Base-by-base conservation (phyloP, 2,113 vertebrate species). In the Polypterus bichir region DNA sequence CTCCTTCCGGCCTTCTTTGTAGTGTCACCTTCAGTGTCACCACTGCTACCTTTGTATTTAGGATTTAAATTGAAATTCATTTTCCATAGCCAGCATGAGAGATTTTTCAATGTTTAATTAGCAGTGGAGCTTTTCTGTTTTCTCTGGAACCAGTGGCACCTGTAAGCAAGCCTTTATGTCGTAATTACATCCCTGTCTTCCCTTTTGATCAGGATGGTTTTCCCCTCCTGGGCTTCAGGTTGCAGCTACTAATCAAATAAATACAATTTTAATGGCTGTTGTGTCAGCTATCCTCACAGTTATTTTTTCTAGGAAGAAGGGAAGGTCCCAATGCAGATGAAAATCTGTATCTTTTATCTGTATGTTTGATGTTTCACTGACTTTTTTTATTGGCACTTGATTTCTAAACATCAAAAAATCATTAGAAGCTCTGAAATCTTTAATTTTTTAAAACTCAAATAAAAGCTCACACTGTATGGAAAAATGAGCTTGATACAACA, bases 231-330 rank as follows among this genome's bases (percentile, higher is more conserved):
- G 65, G 63, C 61, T 66, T 70, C 55, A 63, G 60, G 69, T 66
- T 68, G 70, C 63, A 66, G 66, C 70, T 54, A 47, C 72, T 75
- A 76, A 83, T 79, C 69, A 79, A 84, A 72, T 79, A 71, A 74
- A 65, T 62, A 44, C 71, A 70, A 65, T 64, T 62, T 74, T 74
- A 74, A 77, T 74, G 54, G 73, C 73, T 72, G 69, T 64, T 65
- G 64, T 69, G 55, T 71, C 68, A 63, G 66, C 71, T 78, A 72
- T n/a, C 27, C 52, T 9, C 5, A 27, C 10, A 55, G 9, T 6
- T 6, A 27, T 55, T 55, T 55, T 55, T 8, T 64, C 59, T 64
- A 55, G 65, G 73, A 74, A 74, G 64, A 66, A 60, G 76, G 72
- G 70, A 49, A 64, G 63, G 48, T 69, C 60, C 68, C 62, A 68